Conservation (phyloP, 2,113 vertebrate species). For the Cinclus cinclus region DNA sequence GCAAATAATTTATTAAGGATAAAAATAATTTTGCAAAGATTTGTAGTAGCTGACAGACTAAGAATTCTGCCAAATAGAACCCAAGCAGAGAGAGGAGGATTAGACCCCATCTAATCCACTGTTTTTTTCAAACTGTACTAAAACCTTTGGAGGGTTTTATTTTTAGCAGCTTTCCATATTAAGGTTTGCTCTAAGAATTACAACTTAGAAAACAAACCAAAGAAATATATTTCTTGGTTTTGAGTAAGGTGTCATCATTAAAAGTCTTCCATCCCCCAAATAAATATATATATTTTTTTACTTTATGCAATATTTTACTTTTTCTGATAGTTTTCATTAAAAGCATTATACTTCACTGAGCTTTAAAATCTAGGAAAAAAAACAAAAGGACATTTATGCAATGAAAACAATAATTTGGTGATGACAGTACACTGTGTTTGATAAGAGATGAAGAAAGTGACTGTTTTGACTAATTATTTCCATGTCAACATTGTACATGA, state of each 20-base stretch:
- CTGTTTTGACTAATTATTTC: constrained; percentile 54
- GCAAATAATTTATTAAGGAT: constrained; percentile 45
- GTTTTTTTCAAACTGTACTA: constrained; percentile 2
- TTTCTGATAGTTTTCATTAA: constrained; percentile 11
- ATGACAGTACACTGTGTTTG: constrained; percentile 17
- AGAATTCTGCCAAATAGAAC: constrained; percentile 13
- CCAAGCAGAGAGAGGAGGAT: constrained; percentile 1
- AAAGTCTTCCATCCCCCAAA: background rate
- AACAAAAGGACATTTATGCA: constrained; percentile 20
- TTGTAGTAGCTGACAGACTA: background rate
- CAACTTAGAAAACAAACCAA: background rate
- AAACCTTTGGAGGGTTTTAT: constrained; percentile 16
- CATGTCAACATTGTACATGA: constrained; percentile 38
- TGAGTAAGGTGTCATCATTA: background rate
- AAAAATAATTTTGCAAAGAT: constrained; percentile 44
- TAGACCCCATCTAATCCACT: constrained; percentile 25
- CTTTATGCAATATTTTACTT: background rate
- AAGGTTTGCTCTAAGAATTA: background rate
- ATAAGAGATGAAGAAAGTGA: constrained; percentile 58
- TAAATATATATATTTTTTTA: background rate
- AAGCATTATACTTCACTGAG: constrained; percentile 14
- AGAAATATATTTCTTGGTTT: background rate
- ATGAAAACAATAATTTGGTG: constrained; percentile 58
- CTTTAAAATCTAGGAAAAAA: background rate
- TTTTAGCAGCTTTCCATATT: background rate